Percentiles rank a stretch among this genome's conserved stretches.
These are phyloP conservation scores for Calonectris borealis DNA, from an alignment of 2,113 vertebrate genomes.

Conservation along the genomic window DNA sequence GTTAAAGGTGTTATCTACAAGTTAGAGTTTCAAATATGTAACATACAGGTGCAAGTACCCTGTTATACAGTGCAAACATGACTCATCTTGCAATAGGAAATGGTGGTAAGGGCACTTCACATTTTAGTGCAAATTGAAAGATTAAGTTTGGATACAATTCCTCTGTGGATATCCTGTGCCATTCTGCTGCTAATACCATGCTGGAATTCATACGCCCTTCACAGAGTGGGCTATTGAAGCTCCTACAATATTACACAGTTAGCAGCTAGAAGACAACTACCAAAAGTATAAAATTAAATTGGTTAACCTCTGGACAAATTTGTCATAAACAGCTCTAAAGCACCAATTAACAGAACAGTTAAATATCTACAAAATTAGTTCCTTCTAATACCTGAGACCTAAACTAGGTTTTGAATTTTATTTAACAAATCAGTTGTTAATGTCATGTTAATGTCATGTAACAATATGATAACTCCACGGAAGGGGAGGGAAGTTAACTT, in stretches of 20 bases:
- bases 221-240: not conserved
- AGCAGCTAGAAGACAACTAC: not conserved
- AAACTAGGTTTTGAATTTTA: not conserved
- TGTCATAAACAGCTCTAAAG: not conserved
- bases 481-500: not conserved
- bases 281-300: not conserved
- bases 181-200: not conserved
- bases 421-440: not conserved
- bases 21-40: not conserved
- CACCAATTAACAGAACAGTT: not conserved
- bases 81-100: not conserved
- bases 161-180: not conserved
- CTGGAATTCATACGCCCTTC: not conserved
- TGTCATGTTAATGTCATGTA: not conserved
- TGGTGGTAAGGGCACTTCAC: not conserved
- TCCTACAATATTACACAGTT: not conserved
- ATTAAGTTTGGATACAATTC: not conserved
- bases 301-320: not conserved
- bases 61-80: not conserved
- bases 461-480: not conserved
- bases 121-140: not conserved
- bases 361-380: not conserved
- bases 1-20: not conserved
- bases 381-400: not conserved
- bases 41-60: not conserved